phyloP scores from a whole-genome alignment of 1,140 invertebrate species.

The Sogatella furcifera region DNA sequence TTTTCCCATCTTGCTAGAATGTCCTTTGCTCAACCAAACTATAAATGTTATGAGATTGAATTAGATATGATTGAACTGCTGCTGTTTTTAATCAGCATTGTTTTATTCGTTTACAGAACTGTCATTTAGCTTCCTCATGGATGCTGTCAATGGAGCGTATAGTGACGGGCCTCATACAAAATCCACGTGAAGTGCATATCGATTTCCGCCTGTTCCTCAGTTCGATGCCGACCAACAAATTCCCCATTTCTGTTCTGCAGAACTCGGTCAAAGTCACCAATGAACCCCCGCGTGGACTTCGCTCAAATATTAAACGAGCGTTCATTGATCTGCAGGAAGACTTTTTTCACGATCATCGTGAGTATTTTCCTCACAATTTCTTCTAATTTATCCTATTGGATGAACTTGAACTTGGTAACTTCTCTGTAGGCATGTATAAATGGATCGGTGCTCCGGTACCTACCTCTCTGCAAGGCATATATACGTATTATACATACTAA shows the following conservation, averaged over 20 bases:
- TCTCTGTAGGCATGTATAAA: too few species aligned
- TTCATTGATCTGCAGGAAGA: constrained; percentile 64
- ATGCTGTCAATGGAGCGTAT: constrained; percentile 65
- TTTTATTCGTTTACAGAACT: constrained; percentile 51
- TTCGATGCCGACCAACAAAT: constrained; percentile 73
- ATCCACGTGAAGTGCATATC: constrained; percentile 44
- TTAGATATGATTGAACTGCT: too few species aligned
- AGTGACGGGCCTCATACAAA: constrained; percentile 54
- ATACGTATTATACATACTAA: too few species aligned
- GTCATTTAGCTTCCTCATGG: constrained; percentile 85
- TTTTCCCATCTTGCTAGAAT: too few species aligned
- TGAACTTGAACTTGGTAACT: too few species aligned
- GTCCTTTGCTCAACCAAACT: too few species aligned
- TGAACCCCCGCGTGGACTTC: constrained; percentile 80
- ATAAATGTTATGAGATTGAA: too few species aligned
- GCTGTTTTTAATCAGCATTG: too few species aligned
- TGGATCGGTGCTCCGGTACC: too few species aligned
- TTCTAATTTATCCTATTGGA: too few species aligned
- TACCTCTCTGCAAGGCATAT: too few species aligned
- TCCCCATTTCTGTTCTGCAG: constrained; percentile 81
- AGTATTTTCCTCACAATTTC: constrained; percentile 16
- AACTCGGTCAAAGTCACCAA: constrained; percentile 90
- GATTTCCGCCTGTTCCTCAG: constrained; percentile 78
- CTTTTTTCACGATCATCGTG: constrained; percentile 72
- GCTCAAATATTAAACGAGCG: constrained; percentile 67